phyloP scores from a whole-genome alignment of 2,888 invertebrate species.

The Fragum sueziense region DNA sequence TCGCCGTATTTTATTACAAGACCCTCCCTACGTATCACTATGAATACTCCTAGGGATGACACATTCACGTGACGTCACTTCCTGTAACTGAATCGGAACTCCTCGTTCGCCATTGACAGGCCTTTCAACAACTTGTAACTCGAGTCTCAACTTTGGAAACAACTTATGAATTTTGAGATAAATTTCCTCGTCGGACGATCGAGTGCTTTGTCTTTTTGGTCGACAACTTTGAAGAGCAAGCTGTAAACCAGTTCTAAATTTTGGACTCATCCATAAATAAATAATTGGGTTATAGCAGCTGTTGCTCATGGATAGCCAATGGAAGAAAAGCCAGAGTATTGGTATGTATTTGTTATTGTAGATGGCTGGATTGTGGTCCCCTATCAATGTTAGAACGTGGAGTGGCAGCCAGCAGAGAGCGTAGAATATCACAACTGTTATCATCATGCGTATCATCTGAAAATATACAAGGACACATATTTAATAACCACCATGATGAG shows the following conservation, averaged over 20 bases:
- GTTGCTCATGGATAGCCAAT: conserved; percentile 72
- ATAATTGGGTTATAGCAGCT: conserved; percentile 70
- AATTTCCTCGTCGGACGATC: conserved; percentile 62
- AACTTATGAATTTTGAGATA: conserved; percentile 48
- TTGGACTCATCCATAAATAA: conserved; percentile 71
- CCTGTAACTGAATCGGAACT: conserved; percentile 26
- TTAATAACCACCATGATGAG: too few species aligned
- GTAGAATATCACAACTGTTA: conserved; percentile 70
- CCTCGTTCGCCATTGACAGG: conserved; percentile 2
- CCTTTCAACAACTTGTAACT: conserved; percentile 20
- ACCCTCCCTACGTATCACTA: conserved; percentile 58
- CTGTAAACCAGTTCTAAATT: conserved; percentile 65
- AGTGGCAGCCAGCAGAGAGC: conserved; percentile 71
- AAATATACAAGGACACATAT: conserved; percentile 8
- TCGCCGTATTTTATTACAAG: too few species aligned
- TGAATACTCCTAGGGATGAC: conserved; percentile 56
- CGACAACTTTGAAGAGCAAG: conserved; percentile 61
- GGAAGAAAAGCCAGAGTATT: conserved; percentile 66
- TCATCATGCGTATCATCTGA: conserved; percentile 71
- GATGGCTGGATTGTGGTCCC: conserved; percentile 64
- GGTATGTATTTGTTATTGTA: conserved; percentile 65
- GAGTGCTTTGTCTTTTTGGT: conserved; percentile 41
- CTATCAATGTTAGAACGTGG: conserved; percentile 64
- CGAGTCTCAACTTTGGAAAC: conserved; percentile 39
- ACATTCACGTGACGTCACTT: conserved; percentile 44